A percentile compares a stretch with the other conserved stretches of the same genome.
phyloP scores from a whole-genome alignment of 2,888 invertebrate species.

The Noctua pronuba region DNA sequence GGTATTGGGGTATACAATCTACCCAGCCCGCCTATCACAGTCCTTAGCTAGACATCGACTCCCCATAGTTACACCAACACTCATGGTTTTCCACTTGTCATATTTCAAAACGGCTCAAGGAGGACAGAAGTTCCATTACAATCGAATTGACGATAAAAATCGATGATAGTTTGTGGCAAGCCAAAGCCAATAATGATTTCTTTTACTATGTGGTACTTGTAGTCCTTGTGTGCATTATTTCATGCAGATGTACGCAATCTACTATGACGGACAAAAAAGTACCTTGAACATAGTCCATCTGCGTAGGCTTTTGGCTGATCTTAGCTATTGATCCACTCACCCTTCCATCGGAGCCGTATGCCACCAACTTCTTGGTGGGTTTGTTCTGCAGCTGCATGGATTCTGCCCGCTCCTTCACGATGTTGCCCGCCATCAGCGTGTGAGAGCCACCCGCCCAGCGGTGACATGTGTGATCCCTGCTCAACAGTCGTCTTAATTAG shows the following conservation, averaged over 20 bases:
- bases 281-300: not conserved
- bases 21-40: not conserved
- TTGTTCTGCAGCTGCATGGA: constrained; percentile 5
- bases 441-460: constrained; percentile 69
- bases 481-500: not conserved
- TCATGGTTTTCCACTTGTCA: not conserved
- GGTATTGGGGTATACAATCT: too few relatives aligned
- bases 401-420: constrained; percentile 63
- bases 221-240: not conserved
- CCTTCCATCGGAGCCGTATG: constrained; percentile 79
- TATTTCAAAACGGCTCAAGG: not conserved
- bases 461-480: constrained; percentile 58
- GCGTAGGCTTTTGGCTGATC: not conserved
- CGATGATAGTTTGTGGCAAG: not conserved
- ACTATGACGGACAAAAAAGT: not conserved
- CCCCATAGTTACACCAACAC: too few relatives aligned
- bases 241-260: not conserved
- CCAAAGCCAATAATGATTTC: not conserved
- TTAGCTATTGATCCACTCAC: constrained; percentile 64
- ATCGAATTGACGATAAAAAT: not conserved
- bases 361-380: constrained; percentile 71
- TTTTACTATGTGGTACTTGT: not conserved
- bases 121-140: not conserved
- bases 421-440: constrained; percentile 58
- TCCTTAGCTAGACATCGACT: not conserved